Conservation (phyloP, 2,888 invertebrate species). For the Rhagonycha fulva region DNA sequence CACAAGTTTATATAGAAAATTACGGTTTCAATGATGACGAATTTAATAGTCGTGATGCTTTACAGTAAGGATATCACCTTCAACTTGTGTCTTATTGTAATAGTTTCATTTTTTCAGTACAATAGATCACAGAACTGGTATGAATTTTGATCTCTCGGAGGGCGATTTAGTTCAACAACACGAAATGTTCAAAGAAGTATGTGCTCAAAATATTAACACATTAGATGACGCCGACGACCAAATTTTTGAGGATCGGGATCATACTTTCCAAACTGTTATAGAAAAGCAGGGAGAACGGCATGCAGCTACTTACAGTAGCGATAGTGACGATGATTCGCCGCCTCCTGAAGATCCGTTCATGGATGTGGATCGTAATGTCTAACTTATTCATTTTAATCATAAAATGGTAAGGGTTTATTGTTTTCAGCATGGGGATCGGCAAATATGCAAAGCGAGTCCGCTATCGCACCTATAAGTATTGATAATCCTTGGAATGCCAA, state of each 20-base stretch:
- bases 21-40: slow-evolving; percentile 68
- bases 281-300: slow-evolving; percentile 51
- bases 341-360: slow-evolving; percentile 53
- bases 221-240: slow-evolving; percentile 50
- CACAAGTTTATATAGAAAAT: slow-evolving; percentile 61
- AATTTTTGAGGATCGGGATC: slow-evolving; percentile 56
- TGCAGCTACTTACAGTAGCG: slow-evolving; percentile 55
- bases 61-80: slow-evolving; percentile 55
- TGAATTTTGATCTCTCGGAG: slow-evolving; percentile 57
- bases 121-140: slow-evolving; percentile 48
- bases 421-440: slow-evolving; percentile 50
- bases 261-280: slow-evolving; percentile 57
- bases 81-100: neutral
- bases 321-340: slow-evolving; percentile 54
- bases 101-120: slow-evolving; percentile 36
- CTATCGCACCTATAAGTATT: slow-evolving; percentile 29
- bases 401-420: neutral
- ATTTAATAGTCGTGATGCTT: slow-evolving; percentile 61
- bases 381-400: neutral
- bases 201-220: slow-evolving; percentile 51
- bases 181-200: slow-evolving; percentile 67
- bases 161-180: slow-evolving; percentile 56
- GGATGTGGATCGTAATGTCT: slow-evolving; percentile 56
- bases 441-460: slow-evolving; percentile 36
- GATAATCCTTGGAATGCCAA: slow-evolving; percentile 45